Evolutionary conservation across 2,888 invertebrate species (phyloP).

Genomic region (Rotaria magnacalcarata): DNA sequence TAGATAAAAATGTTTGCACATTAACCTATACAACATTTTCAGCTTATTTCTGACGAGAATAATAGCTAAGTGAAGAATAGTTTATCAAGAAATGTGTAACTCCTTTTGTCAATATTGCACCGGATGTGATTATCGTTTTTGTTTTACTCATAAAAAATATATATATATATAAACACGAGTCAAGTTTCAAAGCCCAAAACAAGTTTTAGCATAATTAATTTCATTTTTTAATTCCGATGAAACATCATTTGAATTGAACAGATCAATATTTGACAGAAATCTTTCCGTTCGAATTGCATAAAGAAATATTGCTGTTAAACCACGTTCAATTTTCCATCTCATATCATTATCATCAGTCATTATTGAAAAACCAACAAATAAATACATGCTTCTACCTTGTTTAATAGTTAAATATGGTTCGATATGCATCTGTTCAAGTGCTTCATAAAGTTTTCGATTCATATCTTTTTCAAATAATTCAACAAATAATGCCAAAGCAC

Average conservation of each 20-base stretch:
- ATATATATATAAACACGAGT: no score
- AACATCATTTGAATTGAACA: neutral
- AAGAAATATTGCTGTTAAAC: neutral
- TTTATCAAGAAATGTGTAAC: no score
- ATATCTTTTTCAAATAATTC: neutral
- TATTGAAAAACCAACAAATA: conserved; percentile 20
- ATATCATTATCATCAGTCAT: conserved; percentile 21
- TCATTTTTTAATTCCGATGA: neutral
- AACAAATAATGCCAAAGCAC: neutral
- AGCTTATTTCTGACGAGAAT: no score
- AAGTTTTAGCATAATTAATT: conserved; percentile 3
- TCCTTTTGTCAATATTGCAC: no score
- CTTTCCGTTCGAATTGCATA: conserved; percentile 4
- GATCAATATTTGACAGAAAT: neutral
- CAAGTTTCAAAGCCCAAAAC: neutral
- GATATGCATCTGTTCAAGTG: neutral
- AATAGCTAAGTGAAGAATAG: no score
- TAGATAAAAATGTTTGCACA: no score
- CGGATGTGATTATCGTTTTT: no score
- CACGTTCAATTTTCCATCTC: neutral
- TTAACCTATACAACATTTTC: no score
- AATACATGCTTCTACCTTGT: neutral
- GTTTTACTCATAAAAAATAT: no score
- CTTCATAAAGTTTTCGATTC: neutral
- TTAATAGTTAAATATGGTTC: neutral